Evolutionary conservation across 2,888 invertebrate species (phyloP).

Genomic region (Lasiommata megera): DNA sequence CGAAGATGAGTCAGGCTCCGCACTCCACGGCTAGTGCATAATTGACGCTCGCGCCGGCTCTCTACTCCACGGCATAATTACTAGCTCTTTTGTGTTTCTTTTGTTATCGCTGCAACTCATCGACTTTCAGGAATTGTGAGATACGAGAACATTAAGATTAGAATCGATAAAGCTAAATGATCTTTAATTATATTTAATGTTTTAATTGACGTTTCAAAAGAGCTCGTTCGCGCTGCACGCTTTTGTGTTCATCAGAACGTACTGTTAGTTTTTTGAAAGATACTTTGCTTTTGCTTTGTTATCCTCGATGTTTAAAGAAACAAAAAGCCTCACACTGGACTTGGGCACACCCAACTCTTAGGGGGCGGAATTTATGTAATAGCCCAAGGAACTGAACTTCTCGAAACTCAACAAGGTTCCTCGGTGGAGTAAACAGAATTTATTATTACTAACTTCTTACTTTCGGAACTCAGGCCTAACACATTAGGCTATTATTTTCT

Average conservation of each 20-base stretch:
- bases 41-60: conserved; percentile 19
- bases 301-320: too few relatives aligned
- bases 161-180: conserved; percentile 7
- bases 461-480: too few relatives aligned
- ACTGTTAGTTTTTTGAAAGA: background rate
- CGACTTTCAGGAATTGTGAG: background rate
- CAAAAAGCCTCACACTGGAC: too few relatives aligned
- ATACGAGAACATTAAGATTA: conserved; percentile 3
- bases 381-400: too few relatives aligned
- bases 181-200: conserved; percentile 6
- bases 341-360: too few relatives aligned
- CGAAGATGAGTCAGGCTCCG: conserved; percentile 6
- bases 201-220: conserved; percentile 10
- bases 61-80: conserved; percentile 16
- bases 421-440: too few relatives aligned
- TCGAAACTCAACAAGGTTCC: too few relatives aligned
- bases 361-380: too few relatives aligned
- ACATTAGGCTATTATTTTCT: too few relatives aligned
- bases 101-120: conserved; percentile 6
- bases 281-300: background rate
- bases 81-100: conserved; percentile 17
- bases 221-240: background rate
- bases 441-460: too few relatives aligned
- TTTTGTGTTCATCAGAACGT: background rate
- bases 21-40: conserved; percentile 5